Evolutionary conservation across 2,797 vertebrate genomes (phyloP).

Genomic region (Poliocrania exsul): DNA sequence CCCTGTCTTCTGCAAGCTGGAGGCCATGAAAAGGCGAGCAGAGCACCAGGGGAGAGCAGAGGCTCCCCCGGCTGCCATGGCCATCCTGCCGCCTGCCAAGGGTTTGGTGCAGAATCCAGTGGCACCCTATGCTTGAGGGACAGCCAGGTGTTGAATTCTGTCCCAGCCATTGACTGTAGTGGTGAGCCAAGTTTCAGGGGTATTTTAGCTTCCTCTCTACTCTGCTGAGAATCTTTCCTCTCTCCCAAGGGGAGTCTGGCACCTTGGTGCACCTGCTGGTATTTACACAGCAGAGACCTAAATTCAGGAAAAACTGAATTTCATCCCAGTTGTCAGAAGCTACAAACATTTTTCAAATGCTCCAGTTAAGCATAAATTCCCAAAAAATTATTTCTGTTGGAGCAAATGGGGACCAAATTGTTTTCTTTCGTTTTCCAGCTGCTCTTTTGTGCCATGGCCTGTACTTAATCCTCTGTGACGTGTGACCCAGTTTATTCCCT

Average conservation of each 20-base stretch:
- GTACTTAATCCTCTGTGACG: conserved; percentile 30
- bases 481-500: not conserved
- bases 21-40: rapidly evolving
- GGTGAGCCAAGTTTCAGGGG: rapidly evolving
- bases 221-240: not conserved
- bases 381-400: not conserved
- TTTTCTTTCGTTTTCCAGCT: conserved; percentile 16
- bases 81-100: rapidly evolving
- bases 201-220: not conserved
- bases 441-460: not conserved
- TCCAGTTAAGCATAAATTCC: not conserved
- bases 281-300: not conserved
- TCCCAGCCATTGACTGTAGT: rapidly evolving
- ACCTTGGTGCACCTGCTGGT: too few species aligned
- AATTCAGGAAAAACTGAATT: not conserved
- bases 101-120: rapidly evolving
- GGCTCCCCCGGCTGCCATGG: rapidly evolving
- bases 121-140: not conserved
- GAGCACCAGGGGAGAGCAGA: rapidly evolving
- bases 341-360: not conserved
- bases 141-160: rapidly evolving
- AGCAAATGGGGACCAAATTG: not conserved
- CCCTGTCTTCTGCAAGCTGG: not conserved
- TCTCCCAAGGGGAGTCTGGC: rapidly evolving
- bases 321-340: not conserved